Conservation (phyloP, 2,113 vertebrate genomes). For the Crotalus tigris region DNA sequence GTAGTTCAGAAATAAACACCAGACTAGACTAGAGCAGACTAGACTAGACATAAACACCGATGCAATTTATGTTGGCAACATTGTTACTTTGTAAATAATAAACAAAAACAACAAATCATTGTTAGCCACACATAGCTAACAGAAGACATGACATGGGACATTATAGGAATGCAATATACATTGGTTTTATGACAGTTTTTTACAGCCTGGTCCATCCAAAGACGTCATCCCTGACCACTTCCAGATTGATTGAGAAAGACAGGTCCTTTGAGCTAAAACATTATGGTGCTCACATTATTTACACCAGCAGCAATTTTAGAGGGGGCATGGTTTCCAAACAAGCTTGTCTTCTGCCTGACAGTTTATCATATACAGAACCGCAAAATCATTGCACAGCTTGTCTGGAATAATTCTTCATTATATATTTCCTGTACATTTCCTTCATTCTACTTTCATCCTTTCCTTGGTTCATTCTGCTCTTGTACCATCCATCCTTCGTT, state of each 20-base stretch:
- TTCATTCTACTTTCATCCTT: not conserved
- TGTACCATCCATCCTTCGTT: not conserved
- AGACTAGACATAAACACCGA: not conserved
- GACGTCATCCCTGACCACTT: not conserved
- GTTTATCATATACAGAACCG: not conserved
- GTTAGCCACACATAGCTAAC: too few species aligned
- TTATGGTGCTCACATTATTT: not conserved
- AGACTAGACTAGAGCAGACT: not conserved
- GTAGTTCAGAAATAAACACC: not conserved
- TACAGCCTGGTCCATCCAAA: not conserved
- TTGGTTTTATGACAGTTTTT: not conserved
- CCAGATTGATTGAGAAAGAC: not conserved
- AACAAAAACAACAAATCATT: not conserved
- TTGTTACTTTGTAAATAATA: not conserved
- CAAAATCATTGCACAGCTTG: not conserved
- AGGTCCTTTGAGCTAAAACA: not conserved
- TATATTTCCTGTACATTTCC: not conserved
- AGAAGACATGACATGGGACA: not conserved
- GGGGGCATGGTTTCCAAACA: not conserved
- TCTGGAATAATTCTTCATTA: not conserved
- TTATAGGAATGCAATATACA: not conserved
- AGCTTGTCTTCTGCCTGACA: not conserved
- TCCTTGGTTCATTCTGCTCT: not conserved
- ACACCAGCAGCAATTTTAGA: not conserved
- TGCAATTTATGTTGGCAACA: not conserved